These are phyloP conservation scores for Tholera decimalis DNA, from an alignment of 2,888 invertebrate species.

Conservation along the genomic window DNA sequence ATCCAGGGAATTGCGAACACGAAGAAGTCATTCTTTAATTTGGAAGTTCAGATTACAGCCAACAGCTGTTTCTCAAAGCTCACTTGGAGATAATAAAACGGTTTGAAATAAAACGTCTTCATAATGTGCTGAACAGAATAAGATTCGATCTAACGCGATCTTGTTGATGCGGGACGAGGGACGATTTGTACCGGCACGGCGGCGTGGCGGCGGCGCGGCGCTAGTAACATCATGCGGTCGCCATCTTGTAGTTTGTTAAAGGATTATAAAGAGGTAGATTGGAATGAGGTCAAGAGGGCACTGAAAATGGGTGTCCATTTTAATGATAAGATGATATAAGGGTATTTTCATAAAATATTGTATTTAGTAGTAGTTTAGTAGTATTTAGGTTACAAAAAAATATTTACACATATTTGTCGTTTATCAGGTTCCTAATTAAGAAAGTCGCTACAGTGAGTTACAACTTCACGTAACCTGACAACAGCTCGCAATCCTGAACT, in stretches of 20 bases:
- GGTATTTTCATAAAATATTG: too few relatives aligned
- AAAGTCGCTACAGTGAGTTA: too few relatives aligned
- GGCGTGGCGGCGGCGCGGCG: too few relatives aligned
- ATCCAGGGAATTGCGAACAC: constrained; percentile 12
- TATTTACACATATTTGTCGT: too few relatives aligned
- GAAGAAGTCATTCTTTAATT: constrained; percentile 40
- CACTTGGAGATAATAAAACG: constrained; percentile 40
- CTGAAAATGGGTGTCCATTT: neutral
- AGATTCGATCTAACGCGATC: constrained; percentile 42
- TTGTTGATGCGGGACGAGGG: constrained; percentile 31
- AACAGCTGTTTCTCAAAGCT: constrained; percentile 49
- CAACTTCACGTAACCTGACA: too few relatives aligned
- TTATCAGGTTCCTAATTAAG: too few relatives aligned
- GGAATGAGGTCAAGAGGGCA: neutral
- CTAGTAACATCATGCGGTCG: constrained; percentile 16
- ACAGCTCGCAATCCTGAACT: too few relatives aligned
- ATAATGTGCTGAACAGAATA: constrained; percentile 47
- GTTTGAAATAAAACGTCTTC: constrained; percentile 33
- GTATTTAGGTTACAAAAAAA: too few relatives aligned
- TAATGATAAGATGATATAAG: too few relatives aligned
- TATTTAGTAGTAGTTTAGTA: too few relatives aligned
- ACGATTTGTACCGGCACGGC: constrained; percentile 51
- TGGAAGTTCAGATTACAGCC: constrained; percentile 45
- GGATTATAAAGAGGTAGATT: constrained; percentile 9
- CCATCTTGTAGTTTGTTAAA: constrained; percentile 31